These are phyloP conservation scores for Scaptomyza montana DNA, from an alignment of 1,140 invertebrate genomes.

Conservation along the genomic window DNA sequence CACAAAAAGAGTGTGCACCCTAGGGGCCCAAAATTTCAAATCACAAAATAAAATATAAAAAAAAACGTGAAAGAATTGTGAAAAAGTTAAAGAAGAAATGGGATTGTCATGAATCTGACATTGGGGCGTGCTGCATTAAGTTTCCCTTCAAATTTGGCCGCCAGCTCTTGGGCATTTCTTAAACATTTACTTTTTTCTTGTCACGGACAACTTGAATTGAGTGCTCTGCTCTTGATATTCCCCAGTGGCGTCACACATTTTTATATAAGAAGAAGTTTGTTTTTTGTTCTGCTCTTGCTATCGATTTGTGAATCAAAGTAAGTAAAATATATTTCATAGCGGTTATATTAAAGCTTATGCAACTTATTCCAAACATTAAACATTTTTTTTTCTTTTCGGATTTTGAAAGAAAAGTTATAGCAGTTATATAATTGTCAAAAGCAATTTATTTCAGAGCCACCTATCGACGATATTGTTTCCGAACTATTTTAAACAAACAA, in stretches of 20 bases:
- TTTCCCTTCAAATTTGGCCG: not conserved
- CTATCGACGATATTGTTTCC: too few relatives aligned
- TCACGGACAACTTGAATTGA: conserved; percentile 61
- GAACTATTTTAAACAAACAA: too few relatives aligned
- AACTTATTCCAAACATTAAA: too few relatives aligned
- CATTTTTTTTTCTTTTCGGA: not conserved
- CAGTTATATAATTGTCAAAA: too few relatives aligned
- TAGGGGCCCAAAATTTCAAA: conserved; percentile 69
- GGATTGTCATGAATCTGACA: conserved; percentile 57
- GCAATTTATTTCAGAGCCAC: too few relatives aligned
- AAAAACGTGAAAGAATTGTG: conserved; percentile 7
- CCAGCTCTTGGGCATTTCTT: conserved; percentile 51
- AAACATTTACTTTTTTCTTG: conserved; percentile 32
- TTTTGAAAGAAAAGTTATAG: too few relatives aligned
- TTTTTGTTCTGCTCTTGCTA: not conserved
- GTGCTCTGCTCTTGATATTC: conserved; percentile 43
- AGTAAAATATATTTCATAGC: not conserved
- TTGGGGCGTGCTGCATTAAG: conserved; percentile 43
- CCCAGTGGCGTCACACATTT: conserved; percentile 30
- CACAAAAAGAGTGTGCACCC: conserved; percentile 33
- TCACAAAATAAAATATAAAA: conserved; percentile 53
- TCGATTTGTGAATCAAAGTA: conserved; percentile 13
- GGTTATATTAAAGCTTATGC: too few relatives aligned
- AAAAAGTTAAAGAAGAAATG: conserved; percentile 10
- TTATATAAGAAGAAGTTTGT: conserved; percentile 14